A percentile compares a stretch with the other conserved stretches of the same genome.
Evolutionary conservation across 2,113 vertebrate species (phyloP).

Genomic region (Plestiodon gilberti): DNA sequence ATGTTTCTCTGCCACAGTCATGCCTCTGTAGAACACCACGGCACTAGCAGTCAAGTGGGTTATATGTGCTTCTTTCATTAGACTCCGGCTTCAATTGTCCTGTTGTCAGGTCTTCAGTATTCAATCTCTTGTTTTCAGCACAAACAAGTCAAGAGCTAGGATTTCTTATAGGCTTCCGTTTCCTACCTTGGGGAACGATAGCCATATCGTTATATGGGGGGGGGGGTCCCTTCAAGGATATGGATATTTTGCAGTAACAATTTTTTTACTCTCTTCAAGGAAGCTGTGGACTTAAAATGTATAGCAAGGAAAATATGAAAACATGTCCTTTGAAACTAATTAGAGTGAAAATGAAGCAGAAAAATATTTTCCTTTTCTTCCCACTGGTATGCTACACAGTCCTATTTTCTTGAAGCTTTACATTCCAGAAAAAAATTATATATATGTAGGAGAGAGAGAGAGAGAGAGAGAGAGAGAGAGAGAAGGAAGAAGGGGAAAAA

Average conservation of each 20-base stretch:
- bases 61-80: conserved; percentile 5
- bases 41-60: not conserved
- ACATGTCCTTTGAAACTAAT: conserved; percentile 61
- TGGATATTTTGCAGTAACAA: conserved; percentile 46
- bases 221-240: conserved; percentile 18
- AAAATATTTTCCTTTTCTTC: conserved; percentile 40
- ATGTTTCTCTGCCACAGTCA: conserved; percentile 18
- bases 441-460: conserved; percentile 73
- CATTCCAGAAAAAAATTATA: conserved; percentile 71
- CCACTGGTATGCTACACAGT: conserved; percentile 31
- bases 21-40: conserved; percentile 29
- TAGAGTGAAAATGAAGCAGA: conserved; percentile 57
- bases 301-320: conserved; percentile 49
- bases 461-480: conserved; percentile 64
- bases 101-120: conserved; percentile 40
- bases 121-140: conserved; percentile 31
- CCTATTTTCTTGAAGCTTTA: conserved; percentile 57
- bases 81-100: conserved; percentile 39
- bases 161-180: conserved; percentile 42
- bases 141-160: conserved; percentile 39
- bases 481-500: conserved; percentile 66
- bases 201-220: conserved; percentile 26
- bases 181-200: conserved; percentile 54
- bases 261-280: conserved; percentile 1
- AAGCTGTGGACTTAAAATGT: conserved; percentile 46